A percentile compares a stretch with the other conserved stretches of the same genome.
These are phyloP conservation scores for Intellagama lesueurii DNA, from an alignment of 2,797 vertebrate genomes.

Conservation along the genomic window DNA sequence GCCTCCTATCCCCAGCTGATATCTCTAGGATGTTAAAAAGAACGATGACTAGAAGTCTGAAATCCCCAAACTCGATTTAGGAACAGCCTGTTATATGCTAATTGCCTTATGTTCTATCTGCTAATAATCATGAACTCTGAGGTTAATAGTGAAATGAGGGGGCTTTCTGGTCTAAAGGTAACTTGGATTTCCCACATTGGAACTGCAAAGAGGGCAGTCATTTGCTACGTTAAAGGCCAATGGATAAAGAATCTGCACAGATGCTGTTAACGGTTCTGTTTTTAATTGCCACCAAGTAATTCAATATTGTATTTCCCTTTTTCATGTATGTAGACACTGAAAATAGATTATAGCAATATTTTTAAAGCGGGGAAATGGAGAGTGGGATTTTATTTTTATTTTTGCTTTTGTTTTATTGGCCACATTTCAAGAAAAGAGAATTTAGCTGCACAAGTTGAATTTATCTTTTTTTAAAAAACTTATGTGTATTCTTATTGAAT, in stretches of 20 bases:
- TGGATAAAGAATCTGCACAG: slow-evolving; percentile 11
- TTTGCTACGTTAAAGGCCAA: not conserved
- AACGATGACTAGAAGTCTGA: slow-evolving; percentile 34
- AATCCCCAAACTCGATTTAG: not conserved
- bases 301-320: slow-evolving; percentile 2
- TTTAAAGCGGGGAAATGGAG: slow-evolving; percentile 8
- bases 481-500: not conserved
- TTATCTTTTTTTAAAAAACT: not conserved
- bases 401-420: too few relatives aligned
- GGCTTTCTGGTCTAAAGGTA: not conserved
- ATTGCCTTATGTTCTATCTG: not conserved
- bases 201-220: not conserved
- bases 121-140: slow-evolving; percentile 7
- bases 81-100: not conserved
- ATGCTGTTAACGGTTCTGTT: not conserved
- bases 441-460: not conserved
- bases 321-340: not conserved
- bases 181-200: not conserved
- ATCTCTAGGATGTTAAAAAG: not conserved
- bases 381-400: not conserved
- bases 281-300: not conserved
- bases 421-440: not conserved
- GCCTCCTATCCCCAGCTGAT: slow-evolving; percentile 32
- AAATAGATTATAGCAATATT: not conserved
- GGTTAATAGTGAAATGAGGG: not conserved